Evolutionary conservation across 2,888 invertebrate species (phyloP).

Genomic region (Diarsia brunnea): DNA sequence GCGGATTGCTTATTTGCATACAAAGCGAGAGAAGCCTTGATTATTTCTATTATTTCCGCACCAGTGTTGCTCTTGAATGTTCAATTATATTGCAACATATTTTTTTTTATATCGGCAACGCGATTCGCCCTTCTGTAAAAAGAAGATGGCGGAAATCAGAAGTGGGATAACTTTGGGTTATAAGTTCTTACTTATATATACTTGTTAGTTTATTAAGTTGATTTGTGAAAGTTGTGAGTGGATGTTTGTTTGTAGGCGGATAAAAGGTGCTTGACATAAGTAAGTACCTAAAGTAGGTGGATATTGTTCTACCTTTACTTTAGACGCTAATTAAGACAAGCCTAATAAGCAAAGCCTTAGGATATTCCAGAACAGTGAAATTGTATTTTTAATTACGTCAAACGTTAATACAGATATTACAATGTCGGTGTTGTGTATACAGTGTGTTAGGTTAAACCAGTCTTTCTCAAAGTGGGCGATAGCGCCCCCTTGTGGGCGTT

Average conservation of each 20-base stretch:
- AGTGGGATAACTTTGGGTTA: conserved; percentile 28
- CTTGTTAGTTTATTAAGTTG: conserved; percentile 32
- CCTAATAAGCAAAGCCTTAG: no score
- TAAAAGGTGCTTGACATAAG: neutral
- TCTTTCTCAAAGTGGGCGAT: no score
- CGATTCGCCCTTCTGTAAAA: conserved; percentile 44
- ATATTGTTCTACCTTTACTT: no score
- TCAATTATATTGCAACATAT: conserved; percentile 68
- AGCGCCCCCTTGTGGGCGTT: no score
- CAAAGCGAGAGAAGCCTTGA: conserved; percentile 78
- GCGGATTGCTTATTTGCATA: conserved; percentile 84
- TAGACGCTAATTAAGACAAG: no score
- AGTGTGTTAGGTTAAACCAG: no score
- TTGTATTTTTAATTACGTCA: no score
- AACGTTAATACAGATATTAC: no score
- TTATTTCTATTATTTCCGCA: conserved; percentile 83
- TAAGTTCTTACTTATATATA: conserved; percentile 28
- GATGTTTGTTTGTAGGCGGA: neutral
- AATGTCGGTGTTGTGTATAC: no score
- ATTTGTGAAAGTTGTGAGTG: conserved; percentile 19
- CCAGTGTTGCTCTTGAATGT: conserved; percentile 56
- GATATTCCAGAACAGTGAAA: no score
- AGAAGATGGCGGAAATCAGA: conserved; percentile 27
- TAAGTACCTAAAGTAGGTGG: neutral
- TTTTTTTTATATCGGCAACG: conserved; percentile 63